A percentile compares a stretch with the other conserved stretches of the same genome.
Conservation (phyloP, 2,113 vertebrate genomes). For the Lathamus discolor region DNA sequence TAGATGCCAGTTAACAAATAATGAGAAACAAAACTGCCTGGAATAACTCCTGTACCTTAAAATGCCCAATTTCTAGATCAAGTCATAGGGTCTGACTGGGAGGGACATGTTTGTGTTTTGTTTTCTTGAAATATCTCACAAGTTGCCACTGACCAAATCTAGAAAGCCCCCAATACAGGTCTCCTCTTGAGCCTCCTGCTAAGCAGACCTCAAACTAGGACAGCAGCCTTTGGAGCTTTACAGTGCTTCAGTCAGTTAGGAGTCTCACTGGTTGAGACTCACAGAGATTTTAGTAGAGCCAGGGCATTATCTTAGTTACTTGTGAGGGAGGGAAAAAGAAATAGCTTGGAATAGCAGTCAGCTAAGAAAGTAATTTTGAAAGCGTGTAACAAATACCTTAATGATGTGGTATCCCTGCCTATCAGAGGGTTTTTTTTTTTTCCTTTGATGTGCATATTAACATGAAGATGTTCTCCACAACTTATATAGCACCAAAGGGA, state of each 20-base stretch:
- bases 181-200: not conserved
- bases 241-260: not conserved
- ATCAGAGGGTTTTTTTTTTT: not conserved
- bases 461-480: not conserved
- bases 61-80: not conserved
- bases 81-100: not conserved
- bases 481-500: not conserved
- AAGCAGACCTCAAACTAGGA: not conserved
- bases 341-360: not conserved
- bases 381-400: not conserved
- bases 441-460: not conserved
- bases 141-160: not conserved
- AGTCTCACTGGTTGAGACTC: not conserved
- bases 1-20: not conserved
- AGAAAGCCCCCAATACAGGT: not conserved
- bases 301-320: not conserved
- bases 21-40: not conserved
- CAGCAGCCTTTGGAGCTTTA: not conserved
- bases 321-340: not conserved
- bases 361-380: not conserved
- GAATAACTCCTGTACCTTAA: not conserved
- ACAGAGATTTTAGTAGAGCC: not conserved
- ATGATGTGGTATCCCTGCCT: not conserved
- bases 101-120: not conserved
- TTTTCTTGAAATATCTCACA: not conserved